Evolutionary conservation across 2,797 vertebrate species (phyloP).

Genomic region (Mycteria americana): DNA sequence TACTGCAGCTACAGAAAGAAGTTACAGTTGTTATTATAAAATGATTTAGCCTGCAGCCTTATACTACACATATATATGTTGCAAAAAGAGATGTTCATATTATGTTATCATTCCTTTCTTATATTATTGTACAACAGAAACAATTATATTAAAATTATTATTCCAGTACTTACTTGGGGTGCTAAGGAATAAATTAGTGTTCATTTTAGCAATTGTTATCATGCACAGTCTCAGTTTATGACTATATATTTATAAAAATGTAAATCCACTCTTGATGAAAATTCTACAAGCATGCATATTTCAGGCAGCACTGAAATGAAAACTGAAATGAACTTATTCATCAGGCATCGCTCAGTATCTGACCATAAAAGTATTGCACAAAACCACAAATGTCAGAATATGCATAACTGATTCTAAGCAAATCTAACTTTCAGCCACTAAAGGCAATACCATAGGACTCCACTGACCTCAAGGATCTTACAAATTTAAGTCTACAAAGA

Average conservation of each 20-base stretch:
- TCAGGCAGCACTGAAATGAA: background rate
- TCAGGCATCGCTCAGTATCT: background rate
- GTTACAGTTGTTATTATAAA: background rate
- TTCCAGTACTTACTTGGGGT: background rate
- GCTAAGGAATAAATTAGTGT: background rate
- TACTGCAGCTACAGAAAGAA: background rate
- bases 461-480: background rate
- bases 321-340: background rate
- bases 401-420: background rate
- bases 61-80: background rate
- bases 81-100: background rate
- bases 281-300: background rate
- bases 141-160: background rate
- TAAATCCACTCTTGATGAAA: background rate
- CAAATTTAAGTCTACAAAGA: background rate
- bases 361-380: background rate
- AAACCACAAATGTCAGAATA: background rate
- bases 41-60: background rate
- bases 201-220: background rate
- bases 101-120: background rate
- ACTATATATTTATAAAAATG: background rate
- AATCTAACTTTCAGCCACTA: background rate
- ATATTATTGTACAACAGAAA: background rate
- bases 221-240: background rate
- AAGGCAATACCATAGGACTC: background rate